Evolutionary conservation across 2,888 invertebrate species (phyloP), one percentile per base, ranked within the genome.

Genomic region (Melanostoma mellinum): DNA sequence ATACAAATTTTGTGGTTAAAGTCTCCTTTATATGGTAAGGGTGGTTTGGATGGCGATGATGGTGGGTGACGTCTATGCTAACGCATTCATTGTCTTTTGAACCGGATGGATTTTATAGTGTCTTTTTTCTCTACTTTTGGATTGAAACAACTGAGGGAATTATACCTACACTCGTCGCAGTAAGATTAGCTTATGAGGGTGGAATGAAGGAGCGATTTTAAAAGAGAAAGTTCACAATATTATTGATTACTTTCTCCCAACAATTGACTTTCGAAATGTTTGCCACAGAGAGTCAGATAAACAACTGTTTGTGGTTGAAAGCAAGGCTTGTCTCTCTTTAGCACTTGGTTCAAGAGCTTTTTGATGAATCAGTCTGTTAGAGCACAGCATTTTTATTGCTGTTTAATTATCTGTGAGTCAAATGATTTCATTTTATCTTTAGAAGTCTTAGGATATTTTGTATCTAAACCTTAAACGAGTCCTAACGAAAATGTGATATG

Each of bases 181-280:
- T 42, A 44, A 36, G 8, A 38, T 33, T 52, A 8, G 50, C 30
- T 42, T 36, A n/a, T 46, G 46, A 67, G 72, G 81, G 61, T 68
- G 67, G 63, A 50, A 10, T 56, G 63, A 52, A 73, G 33, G 32
- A 78, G 48, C 20, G 1, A 20, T 20, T 20, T 74, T 65, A 73
- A 74, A 82, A 82, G 82, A 82, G 82, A 82, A 82, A 78, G 82
- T 82, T 65, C 53, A 78, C 40, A 63, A 65, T 61, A 50, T 78
- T 82, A 82, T 82, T 82, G 82, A 82, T 82, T 82, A 74, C 78
- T 82, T 82, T 77, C 73, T 74, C 73, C 33, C 50, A 67, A 53
- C 9, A 61, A 8, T 36, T 53, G 1, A n/a, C 56, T 30, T 50
- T 42, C 9, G 9, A 48, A 33, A 8, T 8, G 30, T 48, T 46